phyloP scores from a whole-genome alignment of 2,113 vertebrate genomes.

The Pseudorectes ferrugineus region DNA sequence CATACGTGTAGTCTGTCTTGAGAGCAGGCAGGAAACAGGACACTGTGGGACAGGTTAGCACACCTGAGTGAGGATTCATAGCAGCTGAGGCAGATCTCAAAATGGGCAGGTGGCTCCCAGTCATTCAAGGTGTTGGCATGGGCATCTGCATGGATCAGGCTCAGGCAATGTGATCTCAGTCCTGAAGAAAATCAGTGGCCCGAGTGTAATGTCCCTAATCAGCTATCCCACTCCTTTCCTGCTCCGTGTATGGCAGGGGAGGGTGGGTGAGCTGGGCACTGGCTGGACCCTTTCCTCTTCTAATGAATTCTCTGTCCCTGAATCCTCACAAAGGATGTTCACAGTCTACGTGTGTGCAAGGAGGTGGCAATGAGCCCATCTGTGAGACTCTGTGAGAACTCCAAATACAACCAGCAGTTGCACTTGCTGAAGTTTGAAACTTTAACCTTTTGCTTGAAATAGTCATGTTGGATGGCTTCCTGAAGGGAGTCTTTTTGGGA shows the following conservation, averaged over 20 bases:
- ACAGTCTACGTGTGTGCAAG: background rate
- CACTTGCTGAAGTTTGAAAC: background rate
- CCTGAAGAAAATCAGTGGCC: background rate
- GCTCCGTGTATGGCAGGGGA: background rate
- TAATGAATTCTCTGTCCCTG: background rate
- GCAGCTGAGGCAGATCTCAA: background rate
- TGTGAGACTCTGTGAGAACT: background rate
- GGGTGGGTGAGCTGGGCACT: background rate
- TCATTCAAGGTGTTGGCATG: background rate
- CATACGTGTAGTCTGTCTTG: accelerated
- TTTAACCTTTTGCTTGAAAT: background rate
- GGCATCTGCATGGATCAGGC: background rate
- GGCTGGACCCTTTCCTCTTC: background rate
- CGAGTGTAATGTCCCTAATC: background rate
- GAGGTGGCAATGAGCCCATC: background rate
- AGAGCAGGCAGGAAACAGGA: background rate
- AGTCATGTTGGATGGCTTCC: background rate
- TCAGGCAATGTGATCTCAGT: background rate
- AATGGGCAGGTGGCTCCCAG: accelerated
- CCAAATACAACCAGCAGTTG: accelerated
- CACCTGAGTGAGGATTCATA: accelerated
- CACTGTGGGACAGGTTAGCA: background rate
- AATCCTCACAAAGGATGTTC: background rate
- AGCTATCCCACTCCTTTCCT: background rate
- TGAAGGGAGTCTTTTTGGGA: background rate